phyloP scores from a whole-genome alignment of 2,113 vertebrate genomes.

The Pseudopodoces humilis region DNA sequence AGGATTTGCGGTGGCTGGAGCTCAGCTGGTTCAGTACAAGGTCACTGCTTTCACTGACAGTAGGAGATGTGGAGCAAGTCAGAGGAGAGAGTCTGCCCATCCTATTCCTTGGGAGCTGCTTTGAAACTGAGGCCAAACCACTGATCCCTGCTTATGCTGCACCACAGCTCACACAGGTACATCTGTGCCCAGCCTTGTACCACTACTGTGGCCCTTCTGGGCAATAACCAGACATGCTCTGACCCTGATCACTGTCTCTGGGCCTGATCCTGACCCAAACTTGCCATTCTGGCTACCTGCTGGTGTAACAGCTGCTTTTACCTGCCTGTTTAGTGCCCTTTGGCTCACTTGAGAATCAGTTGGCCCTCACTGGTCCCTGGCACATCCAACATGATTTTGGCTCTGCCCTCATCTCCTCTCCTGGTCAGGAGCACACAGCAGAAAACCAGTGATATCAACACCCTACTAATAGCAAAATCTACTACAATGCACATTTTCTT shows the following conservation, averaged over 20 bases:
- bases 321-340: background rate
- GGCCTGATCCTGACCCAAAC: background rate
- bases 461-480: background rate
- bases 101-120: background rate
- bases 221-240: background rate
- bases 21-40: background rate
- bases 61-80: background rate
- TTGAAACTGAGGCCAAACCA: accelerated
- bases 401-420: background rate
- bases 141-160: background rate
- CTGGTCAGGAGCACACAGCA: background rate
- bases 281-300: background rate
- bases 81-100: background rate
- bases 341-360: background rate
- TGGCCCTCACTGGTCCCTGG: background rate
- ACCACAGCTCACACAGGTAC: background rate
- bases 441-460: background rate
- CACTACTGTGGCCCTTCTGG: background rate
- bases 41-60: background rate
- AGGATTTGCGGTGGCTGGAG: background rate
- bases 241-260: background rate
- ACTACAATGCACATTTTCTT: background rate
- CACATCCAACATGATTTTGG: background rate
- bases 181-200: accelerated
- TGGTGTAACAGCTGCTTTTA: background rate